Base-by-base conservation (phyloP, 2,888 invertebrate genomes). In the Nemotelus pantherinus region DNA sequence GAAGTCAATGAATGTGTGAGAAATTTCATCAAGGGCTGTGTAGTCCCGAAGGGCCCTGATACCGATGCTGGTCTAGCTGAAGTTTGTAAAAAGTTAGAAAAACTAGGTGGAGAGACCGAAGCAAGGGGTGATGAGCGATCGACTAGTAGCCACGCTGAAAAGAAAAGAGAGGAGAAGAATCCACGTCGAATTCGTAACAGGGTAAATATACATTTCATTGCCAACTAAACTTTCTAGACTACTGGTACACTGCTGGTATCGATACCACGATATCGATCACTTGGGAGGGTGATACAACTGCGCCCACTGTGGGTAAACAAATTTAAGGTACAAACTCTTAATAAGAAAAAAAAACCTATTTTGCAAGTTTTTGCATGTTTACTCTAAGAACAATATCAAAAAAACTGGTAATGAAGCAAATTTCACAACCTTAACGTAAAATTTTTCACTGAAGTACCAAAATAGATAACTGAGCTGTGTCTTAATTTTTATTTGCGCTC, bases 151-250 rank as follows among this genome's bases (percentile, higher is more conserved):
- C 9, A 63, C 39, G 79, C 78, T 77, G 25, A 77, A 50, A 43
- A 48, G 76, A 43, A 44, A n/a, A 76, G 63, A 41, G 78, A 78
- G n/a, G 77, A 72, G 2, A 64, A 70, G 43, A 76, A 57, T 63
- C 50, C 55, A 7, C 82, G 85, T n/a, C 85, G 86, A 3, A 86
- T 86, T 76, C 82, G 86, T 57, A 87, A 86, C 77, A 87, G 86
- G 84, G 87, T 86, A 81, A 4, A 39, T 43, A 25, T 53, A 45
- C 39, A 25, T 50, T 5, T 25, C 39, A 39, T 57, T n/a, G 25
- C 25, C 25, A 25, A 25, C 25, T 25, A 25, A 25, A 25, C 25
- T 25, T 25, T 25, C 25, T 25, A 25, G 25, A 25, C 25, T 25
- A 25, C 25, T 25, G 25, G 25, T 25, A 25, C 25, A 25, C 25